Percentiles rank a stretch among this genome's conserved stretches.
Evolutionary conservation across 2,888 invertebrate species (phyloP).

Genomic region (Cephus pygmeus): DNA sequence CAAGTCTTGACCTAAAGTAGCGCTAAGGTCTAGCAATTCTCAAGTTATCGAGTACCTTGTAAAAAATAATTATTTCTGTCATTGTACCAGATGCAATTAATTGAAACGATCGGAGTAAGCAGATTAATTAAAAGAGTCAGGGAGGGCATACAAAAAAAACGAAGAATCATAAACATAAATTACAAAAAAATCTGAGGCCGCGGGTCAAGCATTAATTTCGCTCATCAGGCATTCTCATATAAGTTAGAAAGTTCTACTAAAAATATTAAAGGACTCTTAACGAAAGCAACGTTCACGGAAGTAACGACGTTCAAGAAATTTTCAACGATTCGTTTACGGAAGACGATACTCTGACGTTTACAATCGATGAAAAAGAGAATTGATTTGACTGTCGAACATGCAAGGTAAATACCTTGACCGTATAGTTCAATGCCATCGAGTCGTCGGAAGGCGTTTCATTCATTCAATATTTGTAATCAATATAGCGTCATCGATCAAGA

Average conservation of each 20-base stretch:
- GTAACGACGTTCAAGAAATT: neutral
- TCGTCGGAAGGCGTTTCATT: neutral
- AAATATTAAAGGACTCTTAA: neutral
- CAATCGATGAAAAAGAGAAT: neutral
- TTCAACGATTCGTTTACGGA: neutral
- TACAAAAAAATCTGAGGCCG: neutral
- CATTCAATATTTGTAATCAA: conserved; percentile 13
- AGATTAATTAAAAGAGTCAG: neutral
- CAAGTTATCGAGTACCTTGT: neutral
- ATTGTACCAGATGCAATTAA: conserved; percentile 43
- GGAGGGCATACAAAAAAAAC: neutral
- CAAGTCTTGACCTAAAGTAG: neutral
- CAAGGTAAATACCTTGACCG: conserved; percentile 12
- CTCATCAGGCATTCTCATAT: neutral
- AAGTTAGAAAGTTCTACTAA: neutral
- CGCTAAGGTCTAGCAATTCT: neutral
- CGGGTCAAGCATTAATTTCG: neutral
- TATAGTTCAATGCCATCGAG: conserved; percentile 7
- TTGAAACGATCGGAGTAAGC: conserved; percentile 1
- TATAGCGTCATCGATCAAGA: conserved; percentile 18
- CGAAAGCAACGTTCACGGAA: neutral
- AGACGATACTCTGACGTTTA: neutral
- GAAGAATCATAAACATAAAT: neutral
- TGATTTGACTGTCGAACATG: neutral
- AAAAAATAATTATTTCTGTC: conserved; percentile 42